Conservation (phyloP, 2,113 vertebrate genomes). For the Austrofundulus limnaeus region DNA sequence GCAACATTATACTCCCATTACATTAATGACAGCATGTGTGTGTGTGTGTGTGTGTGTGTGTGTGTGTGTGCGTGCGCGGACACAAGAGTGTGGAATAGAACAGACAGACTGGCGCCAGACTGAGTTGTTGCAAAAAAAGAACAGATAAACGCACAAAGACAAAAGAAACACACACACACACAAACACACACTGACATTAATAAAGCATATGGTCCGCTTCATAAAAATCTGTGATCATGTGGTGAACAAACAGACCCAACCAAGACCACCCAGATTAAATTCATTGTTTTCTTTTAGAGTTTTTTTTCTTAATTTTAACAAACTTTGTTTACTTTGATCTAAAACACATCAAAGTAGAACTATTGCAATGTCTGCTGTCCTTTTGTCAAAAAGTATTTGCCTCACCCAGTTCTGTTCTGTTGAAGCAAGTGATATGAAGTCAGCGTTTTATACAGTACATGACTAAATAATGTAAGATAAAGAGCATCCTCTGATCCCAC, state of each 20-base stretch:
- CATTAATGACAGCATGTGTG: slow-evolving; percentile 52
- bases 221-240: background rate
- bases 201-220: slow-evolving; percentile 13
- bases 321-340: background rate
- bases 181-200: slow-evolving; percentile 19
- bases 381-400: background rate
- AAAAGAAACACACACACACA: slow-evolving; percentile 29
- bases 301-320: background rate
- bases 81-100: slow-evolving; percentile 45
- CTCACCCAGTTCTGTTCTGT: background rate
- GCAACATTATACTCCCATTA: slow-evolving; percentile 71
- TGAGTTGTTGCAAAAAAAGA: slow-evolving; percentile 72
- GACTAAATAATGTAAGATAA: slow-evolving; percentile 7
- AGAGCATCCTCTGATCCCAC: slow-evolving; percentile 48
- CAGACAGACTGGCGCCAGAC: slow-evolving; percentile 84
- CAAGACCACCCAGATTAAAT: background rate
- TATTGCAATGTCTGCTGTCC: background rate
- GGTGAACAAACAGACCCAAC: background rate
- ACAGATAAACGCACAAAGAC: slow-evolving; percentile 43
- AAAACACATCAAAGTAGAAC: background rate
- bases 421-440: slow-evolving; percentile 12
- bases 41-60: slow-evolving; percentile 25
- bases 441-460: slow-evolving; percentile 1
- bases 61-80: background rate
- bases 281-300: background rate